phyloP scores from a whole-genome alignment of 2,797 vertebrate species.

The Leptodactylus fallax region DNA sequence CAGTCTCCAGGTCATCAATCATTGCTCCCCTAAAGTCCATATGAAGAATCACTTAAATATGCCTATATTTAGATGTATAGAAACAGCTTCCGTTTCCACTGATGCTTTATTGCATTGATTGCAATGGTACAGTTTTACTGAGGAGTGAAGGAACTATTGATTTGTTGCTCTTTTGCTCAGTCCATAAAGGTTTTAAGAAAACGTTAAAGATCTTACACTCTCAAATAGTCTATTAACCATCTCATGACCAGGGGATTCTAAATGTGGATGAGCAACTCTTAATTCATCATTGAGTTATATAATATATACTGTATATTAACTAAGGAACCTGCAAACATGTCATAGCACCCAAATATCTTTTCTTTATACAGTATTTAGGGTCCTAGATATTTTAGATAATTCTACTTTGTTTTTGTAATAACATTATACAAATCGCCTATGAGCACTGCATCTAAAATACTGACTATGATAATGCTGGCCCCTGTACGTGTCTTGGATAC shows the following conservation, averaged over 20 bases:
- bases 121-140: background rate
- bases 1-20: slow-evolving; percentile 23
- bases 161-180: background rate
- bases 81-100: background rate
- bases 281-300: too few species aligned
- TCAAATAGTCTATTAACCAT: background rate
- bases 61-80: slow-evolving; percentile 32
- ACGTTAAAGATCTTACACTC: background rate
- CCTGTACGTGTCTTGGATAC: background rate
- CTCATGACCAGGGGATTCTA: background rate
- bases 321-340: too few species aligned
- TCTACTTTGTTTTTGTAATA: background rate
- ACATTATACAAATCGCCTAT: background rate
- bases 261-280: background rate
- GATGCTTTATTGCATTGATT: background rate
- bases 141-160: background rate
- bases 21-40: slow-evolving; percentile 31
- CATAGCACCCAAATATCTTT: too few species aligned
- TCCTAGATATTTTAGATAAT: background rate
- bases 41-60: slow-evolving; percentile 5
- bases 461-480: background rate
- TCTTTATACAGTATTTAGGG: too few species aligned
- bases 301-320: too few species aligned
- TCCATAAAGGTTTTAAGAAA: background rate
- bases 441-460: background rate